phyloP scores from a whole-genome alignment of 2,797 vertebrate species.

The Myripristis jacobus region DNA sequence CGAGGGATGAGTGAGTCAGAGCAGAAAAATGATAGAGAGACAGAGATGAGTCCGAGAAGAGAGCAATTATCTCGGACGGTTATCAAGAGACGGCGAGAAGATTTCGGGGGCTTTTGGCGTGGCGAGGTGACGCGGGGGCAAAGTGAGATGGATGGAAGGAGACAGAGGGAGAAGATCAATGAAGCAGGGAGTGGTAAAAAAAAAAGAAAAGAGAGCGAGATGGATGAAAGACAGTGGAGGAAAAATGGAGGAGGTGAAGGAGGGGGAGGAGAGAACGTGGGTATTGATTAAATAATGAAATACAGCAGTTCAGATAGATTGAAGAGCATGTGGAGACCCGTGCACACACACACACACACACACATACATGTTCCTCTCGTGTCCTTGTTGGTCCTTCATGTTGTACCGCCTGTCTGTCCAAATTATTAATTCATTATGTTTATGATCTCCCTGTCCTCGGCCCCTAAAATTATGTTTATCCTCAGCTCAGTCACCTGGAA shows the following conservation, averaged over 20 bases:
- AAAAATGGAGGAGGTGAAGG: constrained; percentile 25
- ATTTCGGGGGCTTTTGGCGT: constrained; percentile 49
- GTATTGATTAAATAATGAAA: constrained; percentile 65
- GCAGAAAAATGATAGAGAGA: background rate
- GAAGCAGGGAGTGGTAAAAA: constrained; percentile 2
- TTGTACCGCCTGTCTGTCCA: background rate
- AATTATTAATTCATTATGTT: constrained; percentile 13
- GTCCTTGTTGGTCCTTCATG: constrained; percentile 52
- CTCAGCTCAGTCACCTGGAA: no score
- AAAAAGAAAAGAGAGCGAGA: background rate
- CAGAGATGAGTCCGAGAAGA: constrained; percentile 1
- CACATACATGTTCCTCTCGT: background rate
- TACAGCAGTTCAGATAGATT: constrained; percentile 45
- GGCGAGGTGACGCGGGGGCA: constrained; percentile 34
- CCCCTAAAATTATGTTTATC: no score
- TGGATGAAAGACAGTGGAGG: constrained; percentile 15
- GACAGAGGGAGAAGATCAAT: constrained; percentile 7
- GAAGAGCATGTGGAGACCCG: background rate
- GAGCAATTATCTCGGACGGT: constrained; percentile 45
- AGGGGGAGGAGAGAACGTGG: constrained; percentile 35
- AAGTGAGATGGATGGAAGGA: constrained; percentile 41
- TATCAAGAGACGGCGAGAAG: constrained; percentile 34
- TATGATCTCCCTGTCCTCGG: background rate
- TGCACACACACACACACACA: constrained; percentile 2
- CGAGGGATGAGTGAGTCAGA: constrained; percentile 34